A percentile compares a stretch with the other conserved stretches of the same genome.
phyloP scores from a whole-genome alignment of 2,113 vertebrate species.

The Chamaetylas fuelleborni region DNA sequence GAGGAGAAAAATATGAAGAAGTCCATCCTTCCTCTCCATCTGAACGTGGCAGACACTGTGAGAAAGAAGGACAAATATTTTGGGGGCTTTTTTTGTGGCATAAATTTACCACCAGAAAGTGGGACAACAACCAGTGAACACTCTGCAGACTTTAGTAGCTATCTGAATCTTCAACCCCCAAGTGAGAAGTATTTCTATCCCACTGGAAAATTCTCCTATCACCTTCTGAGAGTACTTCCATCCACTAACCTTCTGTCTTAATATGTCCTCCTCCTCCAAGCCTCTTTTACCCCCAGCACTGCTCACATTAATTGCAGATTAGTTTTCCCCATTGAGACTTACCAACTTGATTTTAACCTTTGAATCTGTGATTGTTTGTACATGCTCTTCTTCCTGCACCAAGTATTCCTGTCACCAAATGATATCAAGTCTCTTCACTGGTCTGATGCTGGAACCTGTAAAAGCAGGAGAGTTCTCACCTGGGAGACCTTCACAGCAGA shows the following conservation, averaged over 20 bases:
- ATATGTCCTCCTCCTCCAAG: background rate
- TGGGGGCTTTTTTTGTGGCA: rapidly evolving
- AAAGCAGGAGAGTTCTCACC: background rate
- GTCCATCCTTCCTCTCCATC: background rate
- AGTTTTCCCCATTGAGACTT: background rate
- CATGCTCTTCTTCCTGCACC: background rate
- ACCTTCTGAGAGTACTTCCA: background rate
- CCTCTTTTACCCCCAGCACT: background rate
- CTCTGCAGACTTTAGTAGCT: background rate
- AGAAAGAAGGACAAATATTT: background rate
- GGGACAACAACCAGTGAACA: background rate
- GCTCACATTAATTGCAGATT: background rate
- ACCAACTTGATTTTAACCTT: background rate
- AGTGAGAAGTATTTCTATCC: background rate
- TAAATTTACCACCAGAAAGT: background rate
- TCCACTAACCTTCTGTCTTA: background rate
- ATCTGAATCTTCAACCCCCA: background rate
- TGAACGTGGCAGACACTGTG: background rate
- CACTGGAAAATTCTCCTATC: background rate
- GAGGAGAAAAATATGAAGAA: background rate
- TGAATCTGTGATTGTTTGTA: background rate
- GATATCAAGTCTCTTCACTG: background rate
- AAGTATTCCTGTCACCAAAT: background rate
- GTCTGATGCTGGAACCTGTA: background rate
- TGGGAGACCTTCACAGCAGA: background rate